phyloP scores from a whole-genome alignment of 30 jellyfish, hydroid and myxozoan species.

The Cassiopea xamachana region DNA sequence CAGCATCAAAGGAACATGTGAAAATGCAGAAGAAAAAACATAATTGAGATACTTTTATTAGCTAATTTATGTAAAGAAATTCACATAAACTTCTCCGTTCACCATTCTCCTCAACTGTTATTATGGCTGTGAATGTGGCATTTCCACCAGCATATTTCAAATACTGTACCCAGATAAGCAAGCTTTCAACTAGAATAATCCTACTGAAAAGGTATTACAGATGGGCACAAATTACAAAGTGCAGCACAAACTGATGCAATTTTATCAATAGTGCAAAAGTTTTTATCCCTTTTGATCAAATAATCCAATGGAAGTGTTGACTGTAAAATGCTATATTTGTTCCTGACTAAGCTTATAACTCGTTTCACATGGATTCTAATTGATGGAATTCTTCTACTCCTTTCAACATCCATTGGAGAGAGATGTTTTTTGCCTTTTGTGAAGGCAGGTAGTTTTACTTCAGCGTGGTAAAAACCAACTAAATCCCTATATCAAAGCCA shows the following conservation, averaged over 20 bases:
- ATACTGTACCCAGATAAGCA: too few relatives aligned
- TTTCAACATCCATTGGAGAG: slow-evolving; percentile 43
- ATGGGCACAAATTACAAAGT: slow-evolving; percentile 37
- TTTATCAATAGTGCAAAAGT: slow-evolving; percentile 21
- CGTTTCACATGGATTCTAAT: slow-evolving; percentile 16
- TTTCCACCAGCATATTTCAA: too few relatives aligned
- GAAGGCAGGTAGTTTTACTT: not conserved
- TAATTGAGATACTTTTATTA: too few relatives aligned
- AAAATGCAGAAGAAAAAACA: too few relatives aligned
- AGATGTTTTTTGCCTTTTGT: slow-evolving; percentile 57
- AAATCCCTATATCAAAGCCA: slow-evolving; percentile 44
- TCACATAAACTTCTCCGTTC: too few relatives aligned
- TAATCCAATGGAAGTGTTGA: slow-evolving; percentile 40
- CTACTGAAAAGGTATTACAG: slow-evolving; percentile 30
- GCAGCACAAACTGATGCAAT: slow-evolving; percentile 57
- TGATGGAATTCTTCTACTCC: slow-evolving; percentile 56
- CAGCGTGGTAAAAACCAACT: not conserved
- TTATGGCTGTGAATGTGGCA: too few relatives aligned
- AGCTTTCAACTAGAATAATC: too few relatives aligned
- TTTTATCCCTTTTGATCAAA: slow-evolving; percentile 17
- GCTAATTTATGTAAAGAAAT: too few relatives aligned
- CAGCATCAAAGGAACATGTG: too few relatives aligned
- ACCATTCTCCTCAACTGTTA: too few relatives aligned
- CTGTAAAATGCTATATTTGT: slow-evolving; percentile 46
- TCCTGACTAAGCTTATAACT: not conserved